These are phyloP conservation scores for Clivina fossor DNA, from an alignment of 2,888 invertebrate genomes.

Conservation along the genomic window DNA sequence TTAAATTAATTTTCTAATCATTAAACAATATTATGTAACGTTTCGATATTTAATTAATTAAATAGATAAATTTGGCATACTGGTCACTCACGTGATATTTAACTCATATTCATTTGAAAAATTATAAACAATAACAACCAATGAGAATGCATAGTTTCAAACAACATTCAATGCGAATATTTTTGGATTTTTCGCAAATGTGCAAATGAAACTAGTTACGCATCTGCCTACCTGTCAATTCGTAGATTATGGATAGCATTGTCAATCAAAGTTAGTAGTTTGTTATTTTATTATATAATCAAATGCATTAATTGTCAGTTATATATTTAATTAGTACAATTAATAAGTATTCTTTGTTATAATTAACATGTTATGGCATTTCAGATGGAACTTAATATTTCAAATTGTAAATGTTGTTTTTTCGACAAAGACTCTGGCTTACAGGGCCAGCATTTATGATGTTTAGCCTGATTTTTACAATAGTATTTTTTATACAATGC, in stretches of 20 bases:
- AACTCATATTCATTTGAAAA: too few species aligned
- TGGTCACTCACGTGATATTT: slow-evolving; percentile 15
- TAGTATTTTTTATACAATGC: slow-evolving; percentile 53
- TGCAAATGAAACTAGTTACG: background rate
- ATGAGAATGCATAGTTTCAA: background rate
- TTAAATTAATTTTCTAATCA: too few species aligned
- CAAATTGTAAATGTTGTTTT: slow-evolving; percentile 42
- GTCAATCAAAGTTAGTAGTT: slow-evolving; percentile 17
- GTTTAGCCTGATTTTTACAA: slow-evolving; percentile 43
- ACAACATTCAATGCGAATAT: background rate
- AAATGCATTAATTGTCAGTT: background rate
- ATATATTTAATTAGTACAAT: background rate
- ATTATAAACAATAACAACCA: too few species aligned
- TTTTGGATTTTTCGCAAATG: too few species aligned
- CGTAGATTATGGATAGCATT: slow-evolving; percentile 21
- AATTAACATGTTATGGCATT: slow-evolving; percentile 12
- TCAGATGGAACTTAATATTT: slow-evolving; percentile 37
- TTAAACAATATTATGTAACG: too few species aligned
- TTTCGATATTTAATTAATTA: too few species aligned
- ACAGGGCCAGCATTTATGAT: slow-evolving; percentile 44
- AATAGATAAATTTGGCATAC: too few species aligned
- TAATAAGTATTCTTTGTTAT: background rate
- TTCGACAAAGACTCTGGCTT: slow-evolving; percentile 44
- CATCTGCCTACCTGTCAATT: slow-evolving; percentile 20
- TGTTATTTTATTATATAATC: background rate